Base-by-base conservation (phyloP, 2,113 vertebrate species). In the Cynopterus brachyotis region DNA sequence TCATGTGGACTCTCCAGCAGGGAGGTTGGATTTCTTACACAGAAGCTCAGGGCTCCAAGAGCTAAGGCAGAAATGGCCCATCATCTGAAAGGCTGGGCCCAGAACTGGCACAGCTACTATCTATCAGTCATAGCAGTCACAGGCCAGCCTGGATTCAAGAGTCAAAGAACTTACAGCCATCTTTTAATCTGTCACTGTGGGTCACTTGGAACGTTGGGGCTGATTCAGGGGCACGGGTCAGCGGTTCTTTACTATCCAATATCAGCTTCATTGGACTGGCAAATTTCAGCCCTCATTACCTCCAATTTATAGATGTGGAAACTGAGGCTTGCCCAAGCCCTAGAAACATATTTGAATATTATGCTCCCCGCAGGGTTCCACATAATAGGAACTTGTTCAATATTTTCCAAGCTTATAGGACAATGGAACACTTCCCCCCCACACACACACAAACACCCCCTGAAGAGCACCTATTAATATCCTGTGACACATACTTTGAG, bases 391-490 rank as follows among this genome's bases (percentile, higher is more conserved):
- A 80, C 35, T 45, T 45, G 9, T 59, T 82, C 4, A 24, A 16
- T 73, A 26, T 96, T 83, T 93, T 73, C 37, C 69, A 47, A 69
- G 47, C 60, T 42, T 72, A 40, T 22, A 16, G 53, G 26, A 95
- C 60, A 76, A 8, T 91, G 53, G 81, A 88, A 76, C 59, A 32
- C 75, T 93, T 60, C 37, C 64, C 11, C 47, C 3, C 12, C 47
- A 4, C 50, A 16, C 50, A 50, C 45, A 47, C 8, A 45, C 45
- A n/a, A n/a, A n/a, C 45, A 9, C 2, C 50, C 24, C 7, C 22
- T 40, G 35, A 17, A 50, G 60, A 40, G 59, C 30, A 35, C 16
- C 93, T 91, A 66, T 94, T 96, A 96, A 92, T 97, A 86, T 66
- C 76, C 53, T 40, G 8, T 97, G 95, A 76, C 66, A 47, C 19